Base-by-base conservation (phyloP, 1,140 invertebrate species). In the Ceratoteleas bidentatus region DNA sequence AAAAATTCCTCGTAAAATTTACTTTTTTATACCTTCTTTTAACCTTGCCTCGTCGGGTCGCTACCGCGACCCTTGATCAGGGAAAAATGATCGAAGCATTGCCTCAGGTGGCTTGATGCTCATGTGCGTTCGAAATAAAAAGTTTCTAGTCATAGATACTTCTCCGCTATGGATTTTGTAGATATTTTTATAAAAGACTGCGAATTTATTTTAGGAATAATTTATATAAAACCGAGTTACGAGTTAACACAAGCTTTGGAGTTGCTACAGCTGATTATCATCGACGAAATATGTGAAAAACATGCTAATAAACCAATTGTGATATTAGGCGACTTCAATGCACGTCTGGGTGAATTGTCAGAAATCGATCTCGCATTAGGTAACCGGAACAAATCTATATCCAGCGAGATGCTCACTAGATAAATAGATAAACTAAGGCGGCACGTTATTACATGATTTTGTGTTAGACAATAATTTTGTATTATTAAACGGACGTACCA, bases 381-480 rank as follows among this genome's bases (percentile, higher is more conserved):
- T 72, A 2, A 61, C 65, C 13, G 38, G 16, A 10, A 52, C 62
- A 2, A 38, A 15, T 8, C 43, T 69, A 11, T 33, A 7, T 6
- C 32, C 16, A n/a, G 10, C 13, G 15, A 53, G 62, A 54, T 56
- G 40, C 16, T 73, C 68, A 0, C 13, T 13, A 11, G 68, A 80
- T 47, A 4, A 4, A 4, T 6, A 60, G 15, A 15, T 50, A 14
- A 52, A 73, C 15, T 5, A 58, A 4, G 40, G 69, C 6, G 77
- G 77, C 36, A 1, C 9, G 0, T n/a, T 62, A 2, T 58, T 81
- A 3, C 50, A 53, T 34, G 11, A 56, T 16, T 81, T 81, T 49
- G 74, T 81, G 64, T n/a, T 52, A 2, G 68, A 58, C 0, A 70
- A 70, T 43, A 33, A 61, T 9, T 79, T 79, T 52, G 9, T 79